Percentiles rank a stretch among this genome's conserved stretches.
phyloP scores from a whole-genome alignment of 2,797 vertebrate species.

The Sebastes itinus region DNA sequence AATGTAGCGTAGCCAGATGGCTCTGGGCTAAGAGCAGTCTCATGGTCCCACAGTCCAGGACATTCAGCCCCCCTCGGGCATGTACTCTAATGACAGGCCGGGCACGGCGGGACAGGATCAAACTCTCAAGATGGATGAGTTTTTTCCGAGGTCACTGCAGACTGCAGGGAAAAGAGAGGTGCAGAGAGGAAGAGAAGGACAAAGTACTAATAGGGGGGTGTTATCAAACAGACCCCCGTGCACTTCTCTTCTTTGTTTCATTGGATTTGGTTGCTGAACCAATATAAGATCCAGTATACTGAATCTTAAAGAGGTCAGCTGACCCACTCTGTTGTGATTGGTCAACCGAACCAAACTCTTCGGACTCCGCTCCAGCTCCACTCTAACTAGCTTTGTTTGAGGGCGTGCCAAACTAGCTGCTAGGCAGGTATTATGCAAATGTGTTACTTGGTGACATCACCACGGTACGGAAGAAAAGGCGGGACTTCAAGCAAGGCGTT shows the following conservation, averaged over 20 bases:
- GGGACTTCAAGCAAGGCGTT: too few species aligned
- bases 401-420: too few species aligned
- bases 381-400: too few species aligned
- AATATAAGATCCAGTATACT: neutral
- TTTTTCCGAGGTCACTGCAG: slow-evolving; percentile 20
- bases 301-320: too few species aligned
- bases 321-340: too few species aligned
- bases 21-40: slow-evolving; percentile 17
- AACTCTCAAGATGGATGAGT: slow-evolving; percentile 49
- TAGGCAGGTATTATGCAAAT: too few species aligned
- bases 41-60: slow-evolving; percentile 34
- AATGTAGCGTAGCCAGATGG: slow-evolving; percentile 42
- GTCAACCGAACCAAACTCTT: too few species aligned
- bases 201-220: neutral
- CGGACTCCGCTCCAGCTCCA: too few species aligned
- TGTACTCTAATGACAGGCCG: slow-evolving; percentile 11
- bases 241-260: neutral
- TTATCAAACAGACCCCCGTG: neutral
- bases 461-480: too few species aligned
- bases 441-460: too few species aligned
- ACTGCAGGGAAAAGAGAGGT: slow-evolving; percentile 1
- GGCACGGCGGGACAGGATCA: slow-evolving; percentile 43
- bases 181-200: neutral
- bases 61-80: slow-evolving; percentile 21
- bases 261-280: neutral